A percentile compares a stretch with the other conserved stretches of the same genome.
Evolutionary conservation across 2,888 invertebrate species (phyloP).

Genomic region (Leucania comma): DNA sequence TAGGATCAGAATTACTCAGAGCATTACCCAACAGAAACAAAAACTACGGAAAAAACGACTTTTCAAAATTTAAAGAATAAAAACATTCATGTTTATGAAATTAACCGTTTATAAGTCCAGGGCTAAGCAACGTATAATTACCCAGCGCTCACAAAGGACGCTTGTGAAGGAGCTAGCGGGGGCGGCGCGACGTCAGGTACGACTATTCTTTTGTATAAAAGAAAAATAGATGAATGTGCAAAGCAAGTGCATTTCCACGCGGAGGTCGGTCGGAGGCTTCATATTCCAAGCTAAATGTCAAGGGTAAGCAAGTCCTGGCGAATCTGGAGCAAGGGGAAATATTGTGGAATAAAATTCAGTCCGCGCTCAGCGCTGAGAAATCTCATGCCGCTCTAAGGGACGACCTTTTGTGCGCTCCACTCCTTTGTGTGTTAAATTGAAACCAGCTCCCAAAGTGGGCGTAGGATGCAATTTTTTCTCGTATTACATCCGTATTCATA

Average conservation of each 20-base stretch:
- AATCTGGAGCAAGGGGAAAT: not conserved
- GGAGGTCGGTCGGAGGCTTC: conserved; percentile 21
- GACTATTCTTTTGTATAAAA: conserved; percentile 17
- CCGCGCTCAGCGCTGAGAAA: conserved; percentile 7
- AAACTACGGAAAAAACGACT: not conserved
- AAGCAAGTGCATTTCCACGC: conserved; percentile 11
- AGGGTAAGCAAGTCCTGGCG: conserved; percentile 31
- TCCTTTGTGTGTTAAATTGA: conserved; percentile 23
- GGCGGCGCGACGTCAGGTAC: not conserved
- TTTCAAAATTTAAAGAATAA: not conserved
- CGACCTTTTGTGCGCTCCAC: conserved; percentile 24
- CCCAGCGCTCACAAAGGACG: conserved; percentile 1
- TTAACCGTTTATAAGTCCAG: not conserved
- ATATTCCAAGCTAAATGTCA: conserved; percentile 38
- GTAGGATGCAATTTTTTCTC: conserved; percentile 2
- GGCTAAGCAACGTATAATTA: not conserved
- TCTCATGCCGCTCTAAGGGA: conserved; percentile 18
- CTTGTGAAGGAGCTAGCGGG: not conserved
- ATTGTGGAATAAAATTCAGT: conserved; percentile 13
- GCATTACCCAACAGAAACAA: not conserved
- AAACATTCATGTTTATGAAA: not conserved
- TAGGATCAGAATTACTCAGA: not conserved
- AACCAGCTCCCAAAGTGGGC: not conserved
- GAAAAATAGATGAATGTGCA: conserved; percentile 19
- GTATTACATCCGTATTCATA: conserved; percentile 5